Conservation (phyloP, 2,113 vertebrate genomes). For the Anarrhichthys ocellatus region DNA sequence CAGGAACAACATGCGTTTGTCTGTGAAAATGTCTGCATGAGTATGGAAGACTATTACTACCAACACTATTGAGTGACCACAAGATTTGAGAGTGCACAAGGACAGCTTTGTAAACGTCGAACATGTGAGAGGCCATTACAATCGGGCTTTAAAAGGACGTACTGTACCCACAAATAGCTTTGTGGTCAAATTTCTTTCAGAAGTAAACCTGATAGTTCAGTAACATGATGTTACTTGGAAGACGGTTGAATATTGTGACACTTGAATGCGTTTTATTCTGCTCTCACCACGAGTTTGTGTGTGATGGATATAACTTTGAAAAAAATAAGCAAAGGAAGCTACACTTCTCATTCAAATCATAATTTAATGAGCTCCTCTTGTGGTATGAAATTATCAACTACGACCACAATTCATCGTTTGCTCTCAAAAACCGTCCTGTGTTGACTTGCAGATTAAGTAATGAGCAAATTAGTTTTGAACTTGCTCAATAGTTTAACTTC, state of each 20-base stretch:
- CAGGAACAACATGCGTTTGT: not conserved
- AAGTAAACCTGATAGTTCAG: not conserved
- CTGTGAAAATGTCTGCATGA: slow-evolving; percentile 1
- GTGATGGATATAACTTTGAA: not conserved
- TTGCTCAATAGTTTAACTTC: slow-evolving; percentile 5
- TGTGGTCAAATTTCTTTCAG: not conserved
- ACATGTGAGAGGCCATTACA: slow-evolving; percentile 6
- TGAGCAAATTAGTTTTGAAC: not conserved
- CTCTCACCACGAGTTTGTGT: not conserved
- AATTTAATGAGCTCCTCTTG: not conserved
- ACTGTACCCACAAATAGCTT: not conserved
- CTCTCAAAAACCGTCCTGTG: not conserved
- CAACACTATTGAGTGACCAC: slow-evolving; percentile 7
- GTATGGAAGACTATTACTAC: not conserved
- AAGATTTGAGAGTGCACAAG: slow-evolving; percentile 2
- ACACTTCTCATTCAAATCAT: not conserved
- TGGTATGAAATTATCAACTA: not conserved
- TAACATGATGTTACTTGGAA: not conserved
- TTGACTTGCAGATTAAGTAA: not conserved
- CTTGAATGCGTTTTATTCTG: not conserved
- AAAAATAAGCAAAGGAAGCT: not conserved
- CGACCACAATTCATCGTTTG: not conserved
- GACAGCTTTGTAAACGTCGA: not conserved
- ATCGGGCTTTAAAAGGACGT: not conserved
- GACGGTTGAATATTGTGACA: not conserved